Percentiles rank a stretch among this genome's conserved stretches.
Evolutionary conservation across 2,888 invertebrate genomes (phyloP).

Genomic region (Platerodrilus igneus): DNA sequence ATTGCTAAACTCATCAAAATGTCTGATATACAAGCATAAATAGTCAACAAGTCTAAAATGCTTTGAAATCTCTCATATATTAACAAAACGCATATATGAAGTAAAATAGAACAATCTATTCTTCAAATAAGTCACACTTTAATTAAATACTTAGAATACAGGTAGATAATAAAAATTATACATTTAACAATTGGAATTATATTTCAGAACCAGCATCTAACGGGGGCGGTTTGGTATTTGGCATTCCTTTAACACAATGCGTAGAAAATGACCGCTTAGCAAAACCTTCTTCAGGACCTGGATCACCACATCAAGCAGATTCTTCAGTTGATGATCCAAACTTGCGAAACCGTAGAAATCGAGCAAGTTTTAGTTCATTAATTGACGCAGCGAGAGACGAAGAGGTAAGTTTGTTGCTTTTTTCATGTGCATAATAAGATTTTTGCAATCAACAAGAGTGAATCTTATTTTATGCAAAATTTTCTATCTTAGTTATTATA

Average conservation of each 20-base stretch:
- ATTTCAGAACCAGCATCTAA: conserved; percentile 8
- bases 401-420: conserved; percentile 63
- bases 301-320: conserved; percentile 35
- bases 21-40: no score
- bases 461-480: no score
- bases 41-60: no score
- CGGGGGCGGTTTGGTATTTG: conserved; percentile 69
- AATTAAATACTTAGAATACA: no score
- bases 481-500: no score
- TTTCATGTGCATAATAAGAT: no score
- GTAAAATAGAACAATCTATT: no score
- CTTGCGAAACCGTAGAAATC: conserved; percentile 51
- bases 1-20: no score
- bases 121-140: no score
- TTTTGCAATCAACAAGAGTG: no score
- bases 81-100: no score
- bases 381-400: conserved; percentile 53
- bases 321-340: conserved; percentile 42
- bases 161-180: background rate
- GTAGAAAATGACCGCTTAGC: conserved; percentile 70
- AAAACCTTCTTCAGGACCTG: conserved; percentile 43
- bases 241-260: conserved; percentile 78
- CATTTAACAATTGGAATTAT: background rate
- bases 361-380: conserved; percentile 71
- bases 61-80: no score